These are phyloP conservation scores for Trachops cirrhosus DNA, from an alignment of 2,797 vertebrate genomes.

Conservation along the genomic window DNA sequence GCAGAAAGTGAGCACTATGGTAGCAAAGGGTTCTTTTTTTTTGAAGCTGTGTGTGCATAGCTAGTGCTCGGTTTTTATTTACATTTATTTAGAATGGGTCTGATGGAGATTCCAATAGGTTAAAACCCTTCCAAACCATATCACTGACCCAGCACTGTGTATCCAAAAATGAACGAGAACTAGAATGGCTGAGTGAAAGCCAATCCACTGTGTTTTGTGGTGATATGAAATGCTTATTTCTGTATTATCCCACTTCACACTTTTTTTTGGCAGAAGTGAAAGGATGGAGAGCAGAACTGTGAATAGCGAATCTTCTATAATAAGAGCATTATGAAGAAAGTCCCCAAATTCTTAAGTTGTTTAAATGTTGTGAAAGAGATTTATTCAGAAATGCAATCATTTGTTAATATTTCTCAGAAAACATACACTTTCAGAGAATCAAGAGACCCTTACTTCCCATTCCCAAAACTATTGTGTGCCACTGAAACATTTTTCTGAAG, in stretches of 20 bases:
- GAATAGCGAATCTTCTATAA: constrained; percentile 35
- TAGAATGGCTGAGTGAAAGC: not conserved
- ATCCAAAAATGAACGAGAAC: not conserved
- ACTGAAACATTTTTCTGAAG: constrained; percentile 14
- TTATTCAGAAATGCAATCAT: constrained; percentile 64
- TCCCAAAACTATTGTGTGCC: constrained; percentile 40
- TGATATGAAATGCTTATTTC: not conserved
- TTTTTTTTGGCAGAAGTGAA: constrained; percentile 11
- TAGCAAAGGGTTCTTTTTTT: not conserved
- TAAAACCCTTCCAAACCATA: not conserved
- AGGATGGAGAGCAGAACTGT: not conserved
- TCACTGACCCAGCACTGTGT: not conserved
- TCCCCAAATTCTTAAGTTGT: constrained; percentile 73
- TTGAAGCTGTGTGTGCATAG: not conserved
- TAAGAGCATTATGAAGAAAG: constrained; percentile 60
- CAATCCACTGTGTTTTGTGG: not conserved
- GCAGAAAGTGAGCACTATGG: not conserved
- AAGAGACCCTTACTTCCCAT: constrained; percentile 20
- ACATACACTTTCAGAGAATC: constrained; percentile 58
- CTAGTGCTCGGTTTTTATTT: not conserved
- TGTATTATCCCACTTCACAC: not conserved
- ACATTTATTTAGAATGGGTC: not conserved
- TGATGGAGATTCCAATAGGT: not conserved
- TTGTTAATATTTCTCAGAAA: constrained; percentile 69
- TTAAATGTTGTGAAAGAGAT: constrained; percentile 68